phyloP scores from a whole-genome alignment of 2,797 vertebrate species.

The Macrochelys suwanniensis region DNA sequence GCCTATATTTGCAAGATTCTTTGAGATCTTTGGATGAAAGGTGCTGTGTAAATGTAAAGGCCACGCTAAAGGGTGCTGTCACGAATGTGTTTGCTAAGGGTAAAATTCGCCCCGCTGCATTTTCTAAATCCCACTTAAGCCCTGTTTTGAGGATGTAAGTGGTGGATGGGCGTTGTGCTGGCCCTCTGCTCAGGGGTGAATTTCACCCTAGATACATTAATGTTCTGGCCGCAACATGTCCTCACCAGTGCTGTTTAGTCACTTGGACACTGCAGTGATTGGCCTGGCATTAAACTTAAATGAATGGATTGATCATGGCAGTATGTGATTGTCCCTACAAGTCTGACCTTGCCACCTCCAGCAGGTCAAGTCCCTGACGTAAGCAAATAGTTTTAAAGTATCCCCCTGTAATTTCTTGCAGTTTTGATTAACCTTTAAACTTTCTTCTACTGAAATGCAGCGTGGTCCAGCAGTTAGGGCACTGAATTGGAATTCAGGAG shows the following conservation, averaged over 20 bases:
- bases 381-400: not conserved
- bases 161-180: rapidly evolving
- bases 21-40: rapidly evolving
- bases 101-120: rapidly evolving
- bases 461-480: not conserved
- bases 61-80: not conserved
- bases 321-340: not conserved
- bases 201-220: slow-evolving; percentile 11
- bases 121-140: not conserved
- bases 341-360: not conserved
- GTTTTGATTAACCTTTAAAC: not conserved
- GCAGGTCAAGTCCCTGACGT: not conserved
- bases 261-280: not conserved
- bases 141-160: not conserved
- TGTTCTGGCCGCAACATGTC: not conserved
- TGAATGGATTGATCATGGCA: not conserved
- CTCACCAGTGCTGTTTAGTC: rapidly evolving
- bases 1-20: rapidly evolving
- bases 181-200: slow-evolving; percentile 12
- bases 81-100: rapidly evolving
- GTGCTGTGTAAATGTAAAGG: not conserved
- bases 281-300: rapidly evolving
- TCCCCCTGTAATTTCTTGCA: not conserved
- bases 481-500: not conserved
- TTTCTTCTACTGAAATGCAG: not conserved